These are phyloP conservation scores for Calephelis nemesis DNA, from an alignment of 1,140 invertebrate genomes.

Conservation along the genomic window DNA sequence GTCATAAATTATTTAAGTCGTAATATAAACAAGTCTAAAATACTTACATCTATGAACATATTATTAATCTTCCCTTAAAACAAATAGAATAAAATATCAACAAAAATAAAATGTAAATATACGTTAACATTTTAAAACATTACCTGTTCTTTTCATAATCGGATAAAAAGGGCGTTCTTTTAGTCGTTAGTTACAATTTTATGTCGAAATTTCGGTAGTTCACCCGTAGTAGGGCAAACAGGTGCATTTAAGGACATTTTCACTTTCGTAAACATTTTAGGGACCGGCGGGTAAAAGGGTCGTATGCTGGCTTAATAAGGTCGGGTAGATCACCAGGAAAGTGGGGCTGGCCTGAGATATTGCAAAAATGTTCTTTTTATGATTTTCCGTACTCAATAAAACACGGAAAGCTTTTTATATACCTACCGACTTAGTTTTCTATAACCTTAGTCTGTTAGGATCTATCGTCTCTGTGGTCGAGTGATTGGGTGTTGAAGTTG, in stretches of 20 bases:
- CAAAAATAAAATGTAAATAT: no score
- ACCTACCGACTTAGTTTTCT: neutral
- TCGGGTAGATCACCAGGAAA: slow-evolving; percentile 49
- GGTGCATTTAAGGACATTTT: slow-evolving; percentile 60
- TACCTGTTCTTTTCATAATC: neutral
- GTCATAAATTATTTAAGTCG: no score
- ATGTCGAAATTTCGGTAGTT: slow-evolving; percentile 31
- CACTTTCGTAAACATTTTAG: slow-evolving; percentile 59
- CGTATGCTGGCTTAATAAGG: slow-evolving; percentile 64
- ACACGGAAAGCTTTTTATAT: slow-evolving; percentile 13
- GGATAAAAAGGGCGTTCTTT: slow-evolving; percentile 1
- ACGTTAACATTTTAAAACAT: no score
- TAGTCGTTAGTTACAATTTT: slow-evolving; percentile 29
- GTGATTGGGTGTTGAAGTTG: no score
- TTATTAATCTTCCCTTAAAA: no score
- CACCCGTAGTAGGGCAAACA: slow-evolving; percentile 44
- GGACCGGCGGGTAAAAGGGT: slow-evolving; percentile 44
- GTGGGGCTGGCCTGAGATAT: slow-evolving; percentile 47
- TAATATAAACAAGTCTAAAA: no score
- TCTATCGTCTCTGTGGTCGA: no score
- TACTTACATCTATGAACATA: no score
- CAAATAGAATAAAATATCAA: no score
- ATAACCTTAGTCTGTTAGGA: no score
- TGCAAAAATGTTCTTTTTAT: slow-evolving; percentile 49
- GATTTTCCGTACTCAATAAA: slow-evolving; percentile 43